Evolutionary conservation across 2,797 vertebrate genomes (phyloP), one percentile per base, ranked within the genome.

Genomic region (Picus viridis): DNA sequence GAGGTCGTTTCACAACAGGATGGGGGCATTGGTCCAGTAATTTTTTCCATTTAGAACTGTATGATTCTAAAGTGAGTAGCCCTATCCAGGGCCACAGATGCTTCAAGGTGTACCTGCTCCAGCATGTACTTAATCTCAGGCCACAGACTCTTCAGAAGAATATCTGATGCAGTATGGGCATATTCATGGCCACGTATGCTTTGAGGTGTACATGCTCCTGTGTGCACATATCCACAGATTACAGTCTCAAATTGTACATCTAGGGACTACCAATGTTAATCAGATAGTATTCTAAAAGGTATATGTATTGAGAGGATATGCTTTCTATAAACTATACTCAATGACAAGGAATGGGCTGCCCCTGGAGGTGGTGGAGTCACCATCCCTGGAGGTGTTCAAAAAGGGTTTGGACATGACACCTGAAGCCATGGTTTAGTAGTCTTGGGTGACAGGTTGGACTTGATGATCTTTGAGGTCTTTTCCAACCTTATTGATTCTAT

Each of bases 121-220:
- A 57, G 9, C 1, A 1, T 16, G 6, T 30, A 34, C 29, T 62
- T 67, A 24, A 39, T 9, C 7, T 20, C 71, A 23, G 18, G 14
- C 24, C 20, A 34, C 30, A 49, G 10, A 41, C 11, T 8, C 34
- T 69, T 69, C 32, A 57, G 30, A 6, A 54, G 9, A 18, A 3
- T 22, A 41, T 10, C 32, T 56, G 32, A 16, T 75, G 20, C 15
- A 22, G 17, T 27, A 26, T 70, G 30, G 64, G 27, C 24, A 27
- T 43, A 30, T 43, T 41, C 2, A 1, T 1, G 2, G 9, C 24
- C 32, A 45, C 18, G 67, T n/a, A 29, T 1, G 1, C 10, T 49
- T 41, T 51, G 20, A 88, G 12, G 32, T 12, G 3, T 34, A 51
- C 26, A 14, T 76, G 17, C 12, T 82, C 26, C 7, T 43, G 22